These are phyloP conservation scores for Mus spretus DNA, from an alignment of 2,797 vertebrate species.

Conservation along the genomic window DNA sequence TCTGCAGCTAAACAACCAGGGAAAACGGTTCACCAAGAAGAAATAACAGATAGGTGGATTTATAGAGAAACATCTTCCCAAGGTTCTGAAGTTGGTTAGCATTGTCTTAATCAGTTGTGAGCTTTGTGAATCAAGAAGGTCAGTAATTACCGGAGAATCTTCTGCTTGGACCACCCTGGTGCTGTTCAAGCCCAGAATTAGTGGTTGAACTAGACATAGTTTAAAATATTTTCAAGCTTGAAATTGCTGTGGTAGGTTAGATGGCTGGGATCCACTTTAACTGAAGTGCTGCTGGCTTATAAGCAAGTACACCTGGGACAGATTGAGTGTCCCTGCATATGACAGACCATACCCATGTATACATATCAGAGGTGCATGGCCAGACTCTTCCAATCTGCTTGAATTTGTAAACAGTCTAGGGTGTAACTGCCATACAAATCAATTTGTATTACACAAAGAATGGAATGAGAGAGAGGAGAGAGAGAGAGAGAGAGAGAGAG, in stretches of 20 bases:
- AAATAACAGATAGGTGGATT: background rate
- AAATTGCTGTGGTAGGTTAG: background rate
- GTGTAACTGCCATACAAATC: background rate
- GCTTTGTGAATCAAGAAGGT: background rate
- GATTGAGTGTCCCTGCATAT: background rate
- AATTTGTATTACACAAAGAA: slow-evolving; percentile 27
- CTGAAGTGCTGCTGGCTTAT: slow-evolving; percentile 27
- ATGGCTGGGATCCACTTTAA: slow-evolving; percentile 9
- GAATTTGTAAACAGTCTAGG: slow-evolving; percentile 6
- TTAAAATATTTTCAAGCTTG: background rate
- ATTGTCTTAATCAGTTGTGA: background rate
- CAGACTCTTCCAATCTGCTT: slow-evolving; percentile 11
- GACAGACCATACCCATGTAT: background rate
- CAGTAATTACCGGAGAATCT: background rate
- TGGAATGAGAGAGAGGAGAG: background rate
- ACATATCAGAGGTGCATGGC: background rate
- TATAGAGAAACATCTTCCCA: background rate
- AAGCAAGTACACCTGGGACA: background rate
- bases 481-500: background rate
- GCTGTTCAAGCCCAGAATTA: background rate
- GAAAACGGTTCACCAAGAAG: background rate
- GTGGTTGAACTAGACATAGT: background rate
- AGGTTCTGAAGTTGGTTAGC: background rate
- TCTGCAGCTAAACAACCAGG: background rate
- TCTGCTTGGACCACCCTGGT: background rate